A percentile compares a stretch with the other conserved stretches of the same genome.
phyloP scores from a whole-genome alignment of 2,113 vertebrate genomes.

The mouse (Mus musculus) region DNA sequence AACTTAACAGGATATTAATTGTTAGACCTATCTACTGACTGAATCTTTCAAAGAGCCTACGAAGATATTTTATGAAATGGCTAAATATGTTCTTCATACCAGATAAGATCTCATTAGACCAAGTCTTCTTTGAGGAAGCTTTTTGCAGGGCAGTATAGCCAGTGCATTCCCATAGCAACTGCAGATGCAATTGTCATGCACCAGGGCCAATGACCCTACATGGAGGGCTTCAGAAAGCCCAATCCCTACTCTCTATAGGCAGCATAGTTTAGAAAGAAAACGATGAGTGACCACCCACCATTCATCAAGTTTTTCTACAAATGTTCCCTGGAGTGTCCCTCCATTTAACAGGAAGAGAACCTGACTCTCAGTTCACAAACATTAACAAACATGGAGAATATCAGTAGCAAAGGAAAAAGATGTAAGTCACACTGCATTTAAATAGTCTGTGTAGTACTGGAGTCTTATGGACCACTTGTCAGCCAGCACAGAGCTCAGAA shows the following conservation, averaged over 20 bases:
- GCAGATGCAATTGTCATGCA: neutral
- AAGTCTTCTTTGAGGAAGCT: neutral
- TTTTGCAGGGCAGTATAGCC: neutral
- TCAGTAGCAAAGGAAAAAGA: neutral
- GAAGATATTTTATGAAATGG: conserved; percentile 54
- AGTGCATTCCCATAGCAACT: neutral
- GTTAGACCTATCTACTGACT: conserved; percentile 46
- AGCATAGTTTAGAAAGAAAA: neutral
- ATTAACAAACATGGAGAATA: neutral
- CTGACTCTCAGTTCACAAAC: conserved; percentile 28
- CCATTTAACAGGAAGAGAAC: neutral
- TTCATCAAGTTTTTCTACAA: neutral
- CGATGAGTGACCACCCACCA: neutral
- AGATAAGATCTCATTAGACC: conserved; percentile 26
- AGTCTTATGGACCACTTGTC: neutral
- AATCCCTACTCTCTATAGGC: neutral
- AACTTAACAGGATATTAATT: conserved; percentile 65
- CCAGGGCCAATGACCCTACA: neutral
- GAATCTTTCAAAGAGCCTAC: conserved; percentile 30
- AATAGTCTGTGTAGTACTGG: neutral
- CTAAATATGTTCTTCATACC: conserved; percentile 26
- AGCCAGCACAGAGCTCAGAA: neutral
- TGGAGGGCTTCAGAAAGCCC: neutral
- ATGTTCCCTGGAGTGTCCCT: neutral
- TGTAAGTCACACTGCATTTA: neutral